phyloP scores from a whole-genome alignment of 2,113 vertebrate genomes.

The Glaucidium brasilianum region DNA sequence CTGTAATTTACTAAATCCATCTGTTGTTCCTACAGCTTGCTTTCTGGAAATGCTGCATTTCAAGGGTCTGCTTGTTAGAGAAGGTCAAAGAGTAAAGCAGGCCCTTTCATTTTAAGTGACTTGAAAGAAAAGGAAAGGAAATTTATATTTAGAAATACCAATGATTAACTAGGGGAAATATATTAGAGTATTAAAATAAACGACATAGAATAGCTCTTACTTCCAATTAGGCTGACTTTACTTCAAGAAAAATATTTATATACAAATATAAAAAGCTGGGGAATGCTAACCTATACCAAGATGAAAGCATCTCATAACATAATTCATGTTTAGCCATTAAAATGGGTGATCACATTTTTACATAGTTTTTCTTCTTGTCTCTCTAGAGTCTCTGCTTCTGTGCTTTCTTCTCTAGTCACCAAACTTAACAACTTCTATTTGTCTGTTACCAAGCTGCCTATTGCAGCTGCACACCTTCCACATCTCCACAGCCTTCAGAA shows the following conservation, averaged over 20 bases:
- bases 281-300: constrained; percentile 48
- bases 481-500: neutral
- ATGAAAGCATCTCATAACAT: constrained; percentile 54
- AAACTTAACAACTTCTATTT: neutral
- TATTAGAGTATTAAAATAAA: constrained; percentile 71
- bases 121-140: constrained; percentile 79
- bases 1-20: constrained; percentile 78
- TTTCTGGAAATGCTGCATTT: constrained; percentile 72
- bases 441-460: neutral
- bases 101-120: constrained; percentile 75
- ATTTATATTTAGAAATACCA: constrained; percentile 75
- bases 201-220: constrained; percentile 62
- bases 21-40: constrained; percentile 64
- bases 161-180: constrained; percentile 74
- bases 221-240: constrained; percentile 71
- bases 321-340: constrained; percentile 49
- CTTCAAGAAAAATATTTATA: constrained; percentile 70
- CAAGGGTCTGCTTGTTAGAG: constrained; percentile 74
- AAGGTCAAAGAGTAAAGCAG: constrained; percentile 72
- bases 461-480: neutral
- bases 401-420: neutral
- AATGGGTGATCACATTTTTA: constrained; percentile 19
- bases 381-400: neutral
- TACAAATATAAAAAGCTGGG: constrained; percentile 49
- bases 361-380: neutral